phyloP scores from a whole-genome alignment of 2,797 vertebrate genomes.

The Anabas testudineus region DNA sequence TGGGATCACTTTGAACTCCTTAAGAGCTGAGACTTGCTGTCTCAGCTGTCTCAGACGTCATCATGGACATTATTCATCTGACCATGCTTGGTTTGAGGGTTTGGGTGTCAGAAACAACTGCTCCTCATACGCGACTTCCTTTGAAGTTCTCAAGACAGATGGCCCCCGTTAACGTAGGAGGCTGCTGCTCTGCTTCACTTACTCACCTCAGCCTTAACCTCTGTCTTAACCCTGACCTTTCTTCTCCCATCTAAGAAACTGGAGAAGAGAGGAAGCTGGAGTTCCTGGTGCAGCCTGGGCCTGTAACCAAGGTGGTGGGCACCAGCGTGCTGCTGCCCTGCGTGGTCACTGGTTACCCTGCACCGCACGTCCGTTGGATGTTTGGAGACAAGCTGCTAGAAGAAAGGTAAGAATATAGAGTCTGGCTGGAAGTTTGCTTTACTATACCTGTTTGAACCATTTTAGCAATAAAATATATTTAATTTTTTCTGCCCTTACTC shows the following conservation, averaged over 20 bases:
- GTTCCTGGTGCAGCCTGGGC: conserved; percentile 86
- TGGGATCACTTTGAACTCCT: conserved; percentile 30
- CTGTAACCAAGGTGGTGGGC: conserved; percentile 82
- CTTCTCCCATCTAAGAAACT: conserved; percentile 78
- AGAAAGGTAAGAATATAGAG: conserved; percentile 76
- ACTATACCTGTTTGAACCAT: background rate
- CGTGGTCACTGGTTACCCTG: conserved; percentile 83
- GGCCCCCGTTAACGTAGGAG: conserved; percentile 10
- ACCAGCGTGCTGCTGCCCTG: conserved; percentile 88
- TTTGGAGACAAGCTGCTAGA: conserved; percentile 83
- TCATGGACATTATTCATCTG: conserved; percentile 41
- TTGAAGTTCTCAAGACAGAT: conserved; percentile 57
- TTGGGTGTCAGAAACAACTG: conserved; percentile 39
- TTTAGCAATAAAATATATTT: background rate
- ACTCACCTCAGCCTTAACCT: conserved; percentile 27
- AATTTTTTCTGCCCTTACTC: background rate
- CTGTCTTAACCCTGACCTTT: conserved; percentile 27
- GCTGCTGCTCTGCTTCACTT: conserved; percentile 16
- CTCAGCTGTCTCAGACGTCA: conserved; percentile 29
- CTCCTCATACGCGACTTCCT: conserved; percentile 8
- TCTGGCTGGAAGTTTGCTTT: background rate
- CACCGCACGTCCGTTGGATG: conserved; percentile 86
- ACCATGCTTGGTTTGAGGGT: conserved; percentile 20
- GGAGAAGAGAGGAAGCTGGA: conserved; percentile 81
- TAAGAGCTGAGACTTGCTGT: conserved; percentile 25